Percentiles rank a stretch among this genome's conserved stretches.
Evolutionary conservation across 2,888 invertebrate genomes (phyloP).

Genomic region (Toxonevra muliebris): DNA sequence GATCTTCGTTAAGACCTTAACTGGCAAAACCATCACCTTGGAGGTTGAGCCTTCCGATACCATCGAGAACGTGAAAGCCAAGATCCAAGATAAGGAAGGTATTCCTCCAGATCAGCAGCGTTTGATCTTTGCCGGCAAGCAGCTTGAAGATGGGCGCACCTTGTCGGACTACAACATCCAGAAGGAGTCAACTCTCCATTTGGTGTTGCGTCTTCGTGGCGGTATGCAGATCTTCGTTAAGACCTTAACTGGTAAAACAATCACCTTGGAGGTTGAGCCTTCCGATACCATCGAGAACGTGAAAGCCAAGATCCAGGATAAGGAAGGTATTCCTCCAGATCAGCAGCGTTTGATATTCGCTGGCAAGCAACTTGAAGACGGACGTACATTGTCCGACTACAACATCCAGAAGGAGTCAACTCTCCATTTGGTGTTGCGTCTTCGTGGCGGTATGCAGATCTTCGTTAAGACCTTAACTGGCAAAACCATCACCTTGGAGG

Average conservation of each 20-base stretch:
- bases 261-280: slow-evolving; percentile 45
- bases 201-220: slow-evolving; percentile 43
- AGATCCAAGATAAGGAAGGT: slow-evolving; percentile 59
- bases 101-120: slow-evolving; percentile 59
- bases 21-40: too few relatives aligned
- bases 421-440: slow-evolving; percentile 42
- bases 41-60: too few relatives aligned
- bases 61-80: too few relatives aligned
- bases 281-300: slow-evolving; percentile 46
- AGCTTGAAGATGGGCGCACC: slow-evolving; percentile 56
- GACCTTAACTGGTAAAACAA: slow-evolving; percentile 44
- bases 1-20: too few relatives aligned
- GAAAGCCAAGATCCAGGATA: slow-evolving; percentile 45
- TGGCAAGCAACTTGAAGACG: slow-evolving; percentile 44
- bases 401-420: slow-evolving; percentile 46
- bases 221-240: slow-evolving; percentile 45
- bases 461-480: slow-evolving; percentile 52
- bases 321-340: slow-evolving; percentile 46
- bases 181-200: slow-evolving; percentile 43
- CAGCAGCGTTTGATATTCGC: slow-evolving; percentile 46
- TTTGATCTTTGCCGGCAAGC: slow-evolving; percentile 58
- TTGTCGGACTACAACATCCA: slow-evolving; percentile 46
- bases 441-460: slow-evolving; percentile 75
- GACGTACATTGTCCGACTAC: slow-evolving; percentile 45
- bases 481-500: slow-evolving; percentile 56